phyloP scores from a whole-genome alignment of 2,797 vertebrate species.

The Falco peregrinus region DNA sequence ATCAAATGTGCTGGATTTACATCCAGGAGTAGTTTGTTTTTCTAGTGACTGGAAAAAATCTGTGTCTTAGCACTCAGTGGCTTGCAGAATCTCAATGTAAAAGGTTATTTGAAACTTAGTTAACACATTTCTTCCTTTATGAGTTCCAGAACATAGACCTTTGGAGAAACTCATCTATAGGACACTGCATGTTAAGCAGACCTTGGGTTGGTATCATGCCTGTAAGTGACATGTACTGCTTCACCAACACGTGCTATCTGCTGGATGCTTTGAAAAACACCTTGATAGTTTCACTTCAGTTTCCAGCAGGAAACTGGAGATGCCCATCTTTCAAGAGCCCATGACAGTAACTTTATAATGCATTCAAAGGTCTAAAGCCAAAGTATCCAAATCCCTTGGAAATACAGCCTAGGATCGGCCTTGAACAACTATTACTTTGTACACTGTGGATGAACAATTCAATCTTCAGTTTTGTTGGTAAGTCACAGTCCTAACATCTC shows the following conservation, averaged over 20 bases:
- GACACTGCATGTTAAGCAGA: background rate
- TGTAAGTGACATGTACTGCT: background rate
- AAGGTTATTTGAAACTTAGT: background rate
- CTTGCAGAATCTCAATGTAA: background rate
- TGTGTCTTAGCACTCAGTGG: background rate
- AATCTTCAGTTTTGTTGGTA: background rate
- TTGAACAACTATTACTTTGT: background rate
- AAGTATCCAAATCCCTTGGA: background rate
- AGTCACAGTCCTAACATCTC: background rate
- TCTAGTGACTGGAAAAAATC: background rate
- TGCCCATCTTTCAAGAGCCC: background rate
- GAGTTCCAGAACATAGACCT: background rate
- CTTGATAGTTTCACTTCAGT: background rate
- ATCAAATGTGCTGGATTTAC: constrained; percentile 4
- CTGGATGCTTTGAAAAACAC: background rate
- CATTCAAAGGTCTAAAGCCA: background rate
- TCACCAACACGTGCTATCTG: background rate
- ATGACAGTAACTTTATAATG: background rate
- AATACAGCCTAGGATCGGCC: background rate
- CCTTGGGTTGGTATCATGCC: background rate
- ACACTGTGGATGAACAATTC: background rate
- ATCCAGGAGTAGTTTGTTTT: background rate
- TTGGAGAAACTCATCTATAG: background rate
- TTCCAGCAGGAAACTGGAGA: background rate
- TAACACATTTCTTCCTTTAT: background rate